Evolutionary conservation across 2,888 invertebrate species (phyloP).

Genomic region (Chrysotoxum bicinctum): DNA sequence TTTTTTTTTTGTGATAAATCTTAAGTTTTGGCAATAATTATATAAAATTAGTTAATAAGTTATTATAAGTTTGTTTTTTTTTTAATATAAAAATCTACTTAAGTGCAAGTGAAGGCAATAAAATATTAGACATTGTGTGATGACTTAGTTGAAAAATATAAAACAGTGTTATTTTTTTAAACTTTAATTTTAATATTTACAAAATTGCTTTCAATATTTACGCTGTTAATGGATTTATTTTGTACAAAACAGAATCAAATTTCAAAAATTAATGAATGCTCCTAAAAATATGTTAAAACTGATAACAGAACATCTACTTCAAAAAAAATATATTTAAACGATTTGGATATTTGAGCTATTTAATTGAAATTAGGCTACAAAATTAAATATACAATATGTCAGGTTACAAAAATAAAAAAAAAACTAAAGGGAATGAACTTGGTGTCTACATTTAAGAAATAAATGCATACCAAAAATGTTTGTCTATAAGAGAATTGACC

Average conservation of each 20-base stretch:
- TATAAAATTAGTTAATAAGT: constrained; percentile 22
- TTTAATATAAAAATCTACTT: constrained; percentile 63
- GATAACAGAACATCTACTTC: neutral
- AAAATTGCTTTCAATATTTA: constrained; percentile 29
- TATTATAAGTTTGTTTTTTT: neutral
- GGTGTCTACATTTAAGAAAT: too few relatives aligned
- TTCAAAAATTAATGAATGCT: neutral
- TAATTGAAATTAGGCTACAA: neutral
- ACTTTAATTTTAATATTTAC: constrained; percentile 17
- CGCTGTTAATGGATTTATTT: neutral
- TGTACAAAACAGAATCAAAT: neutral
- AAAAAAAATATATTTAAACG: neutral
- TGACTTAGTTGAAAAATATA: constrained; percentile 33
- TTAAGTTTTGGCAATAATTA: constrained; percentile 67
- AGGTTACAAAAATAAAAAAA: too few relatives aligned
- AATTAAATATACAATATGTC: neutral
- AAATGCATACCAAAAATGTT: too few relatives aligned
- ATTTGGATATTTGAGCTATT: neutral
- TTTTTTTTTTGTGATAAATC: constrained; percentile 36
- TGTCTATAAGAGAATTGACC: too few relatives aligned
- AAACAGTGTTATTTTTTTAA: constrained; percentile 21
- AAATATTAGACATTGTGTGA: constrained; percentile 58
- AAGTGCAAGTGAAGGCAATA: constrained; percentile 69
- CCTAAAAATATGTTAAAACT: neutral
- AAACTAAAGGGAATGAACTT: too few relatives aligned